A percentile compares a stretch with the other conserved stretches of the same genome.
phyloP scores from a whole-genome alignment of 2,888 invertebrate species.

The Xestia sexstrigata region DNA sequence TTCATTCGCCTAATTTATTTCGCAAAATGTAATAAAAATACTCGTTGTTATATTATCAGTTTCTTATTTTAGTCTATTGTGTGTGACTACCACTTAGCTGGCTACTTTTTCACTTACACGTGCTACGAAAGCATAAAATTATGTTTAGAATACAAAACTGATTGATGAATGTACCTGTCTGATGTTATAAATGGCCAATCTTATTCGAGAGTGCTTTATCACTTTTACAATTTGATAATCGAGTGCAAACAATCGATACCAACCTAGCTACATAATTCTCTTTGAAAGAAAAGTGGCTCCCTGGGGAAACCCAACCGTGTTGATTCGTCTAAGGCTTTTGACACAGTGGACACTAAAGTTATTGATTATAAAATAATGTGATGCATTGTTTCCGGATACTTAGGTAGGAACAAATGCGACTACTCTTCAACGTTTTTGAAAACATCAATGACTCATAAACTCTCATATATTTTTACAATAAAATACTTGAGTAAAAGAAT shows the following conservation, averaged over 20 bases:
- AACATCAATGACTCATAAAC: slow-evolving; percentile 18
- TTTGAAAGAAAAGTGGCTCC: background rate
- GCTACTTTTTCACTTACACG: slow-evolving; percentile 31
- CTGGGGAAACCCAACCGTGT: slow-evolving; percentile 8
- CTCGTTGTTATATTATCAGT: background rate
- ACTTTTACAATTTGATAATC: slow-evolving; percentile 18
- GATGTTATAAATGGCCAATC: slow-evolving; percentile 6
- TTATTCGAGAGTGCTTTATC: slow-evolving; percentile 30
- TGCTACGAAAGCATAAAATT: slow-evolving; percentile 7
- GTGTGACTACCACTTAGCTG: background rate
- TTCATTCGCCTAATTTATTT: slow-evolving; percentile 3
- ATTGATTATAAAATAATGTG: background rate
- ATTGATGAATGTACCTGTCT: slow-evolving; percentile 20
- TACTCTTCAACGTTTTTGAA: background rate
- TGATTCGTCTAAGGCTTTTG: slow-evolving; percentile 35
- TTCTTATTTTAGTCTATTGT: slow-evolving; percentile 35
- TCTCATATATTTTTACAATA: slow-evolving; percentile 11
- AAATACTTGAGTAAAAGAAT: slow-evolving; percentile 24
- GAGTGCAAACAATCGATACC: slow-evolving; percentile 6
- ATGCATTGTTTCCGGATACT: background rate
- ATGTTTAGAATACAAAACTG: slow-evolving; percentile 28
- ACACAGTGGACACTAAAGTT: background rate
- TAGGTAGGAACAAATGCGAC: slow-evolving; percentile 8
- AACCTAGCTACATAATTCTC: background rate
- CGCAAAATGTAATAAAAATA: background rate